Conservation (phyloP, 92 coral and sea anemone genomes). For the Porites divaricata region DNA sequence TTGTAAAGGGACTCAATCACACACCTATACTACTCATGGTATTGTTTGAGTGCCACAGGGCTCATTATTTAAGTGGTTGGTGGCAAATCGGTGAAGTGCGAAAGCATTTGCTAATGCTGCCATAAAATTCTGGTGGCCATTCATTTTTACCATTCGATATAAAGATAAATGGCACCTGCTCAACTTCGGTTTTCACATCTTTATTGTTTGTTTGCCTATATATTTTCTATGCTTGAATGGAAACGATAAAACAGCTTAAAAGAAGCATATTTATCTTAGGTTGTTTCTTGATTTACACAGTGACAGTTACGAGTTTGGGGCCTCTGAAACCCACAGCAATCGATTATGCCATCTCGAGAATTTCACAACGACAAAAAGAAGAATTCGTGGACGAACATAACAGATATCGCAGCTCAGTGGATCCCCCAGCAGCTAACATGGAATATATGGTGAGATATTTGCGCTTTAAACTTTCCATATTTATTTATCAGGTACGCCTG, state of each 20-base stretch:
- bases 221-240: slow-evolving; percentile 3
- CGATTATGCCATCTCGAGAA: slow-evolving; percentile 33
- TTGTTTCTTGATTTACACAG: neutral
- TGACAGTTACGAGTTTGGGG: slow-evolving; percentile 8
- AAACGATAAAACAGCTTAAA: neutral
- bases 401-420: slow-evolving; percentile 29
- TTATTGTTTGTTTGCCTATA: neutral
- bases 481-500: slow-evolving; percentile 1
- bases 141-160: neutral
- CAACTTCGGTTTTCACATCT: neutral
- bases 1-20: too few relatives aligned
- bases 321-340: slow-evolving; percentile 23
- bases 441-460: slow-evolving; percentile 38
- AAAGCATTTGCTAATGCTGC: slow-evolving; percentile 32
- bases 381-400: slow-evolving; percentile 49
- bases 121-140: slow-evolving; percentile 29
- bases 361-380: slow-evolving; percentile 23
- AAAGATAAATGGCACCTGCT: slow-evolving; percentile 8
- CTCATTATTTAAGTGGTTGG: neutral
- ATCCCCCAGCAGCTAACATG: slow-evolving; percentile 51
- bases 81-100: slow-evolving; percentile 17
- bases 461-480: neutral
- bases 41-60: neutral
- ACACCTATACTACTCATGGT: too few relatives aligned
- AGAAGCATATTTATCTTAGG: neutral